phyloP scores from a whole-genome alignment of 1,140 invertebrate species.

The Pogonomyrmex californicus region DNA sequence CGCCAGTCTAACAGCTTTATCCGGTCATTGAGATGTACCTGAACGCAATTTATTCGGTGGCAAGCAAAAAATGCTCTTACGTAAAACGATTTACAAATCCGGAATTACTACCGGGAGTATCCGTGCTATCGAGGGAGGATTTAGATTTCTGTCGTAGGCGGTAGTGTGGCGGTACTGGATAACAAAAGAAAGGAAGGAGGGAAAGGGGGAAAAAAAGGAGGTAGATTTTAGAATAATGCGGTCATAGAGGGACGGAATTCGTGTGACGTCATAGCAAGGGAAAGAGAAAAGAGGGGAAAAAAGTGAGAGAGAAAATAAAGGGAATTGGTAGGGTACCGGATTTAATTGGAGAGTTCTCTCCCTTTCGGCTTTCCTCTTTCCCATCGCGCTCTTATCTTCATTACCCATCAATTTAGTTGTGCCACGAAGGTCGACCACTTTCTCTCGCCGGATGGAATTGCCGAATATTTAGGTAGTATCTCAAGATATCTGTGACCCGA shows the following conservation, averaged over 20 bases:
- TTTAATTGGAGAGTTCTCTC: slow-evolving; percentile 73
- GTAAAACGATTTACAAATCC: slow-evolving; percentile 76
- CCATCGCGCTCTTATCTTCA: slow-evolving; percentile 72
- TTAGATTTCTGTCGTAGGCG: slow-evolving; percentile 68
- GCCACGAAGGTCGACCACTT: slow-evolving; percentile 46
- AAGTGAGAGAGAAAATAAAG: background rate
- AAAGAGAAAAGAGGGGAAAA: background rate
- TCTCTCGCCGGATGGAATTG: slow-evolving; percentile 52
- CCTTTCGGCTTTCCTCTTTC: slow-evolving; percentile 11
- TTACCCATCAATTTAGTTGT: slow-evolving; percentile 70
- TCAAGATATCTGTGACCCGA: slow-evolving; percentile 27
- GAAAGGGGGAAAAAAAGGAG: background rate
- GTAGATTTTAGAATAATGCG: background rate
- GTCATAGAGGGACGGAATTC: slow-evolving; percentile 3
- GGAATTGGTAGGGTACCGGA: slow-evolving; percentile 28
- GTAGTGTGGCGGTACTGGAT: slow-evolving; percentile 25
- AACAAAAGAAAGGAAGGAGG: slow-evolving; percentile 38
- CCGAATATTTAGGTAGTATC: slow-evolving; percentile 67
- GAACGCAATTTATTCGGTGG: slow-evolving; percentile 59
- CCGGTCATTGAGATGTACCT: slow-evolving; percentile 24
- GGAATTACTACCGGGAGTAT: slow-evolving; percentile 69
- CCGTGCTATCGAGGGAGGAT: slow-evolving; percentile 54
- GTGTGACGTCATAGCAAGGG: background rate
- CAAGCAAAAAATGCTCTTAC: slow-evolving; percentile 31
- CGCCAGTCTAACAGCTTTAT: slow-evolving; percentile 39